Conservation (phyloP, 2,797 vertebrate species). For the Poeciliopsis paucimaculata region DNA sequence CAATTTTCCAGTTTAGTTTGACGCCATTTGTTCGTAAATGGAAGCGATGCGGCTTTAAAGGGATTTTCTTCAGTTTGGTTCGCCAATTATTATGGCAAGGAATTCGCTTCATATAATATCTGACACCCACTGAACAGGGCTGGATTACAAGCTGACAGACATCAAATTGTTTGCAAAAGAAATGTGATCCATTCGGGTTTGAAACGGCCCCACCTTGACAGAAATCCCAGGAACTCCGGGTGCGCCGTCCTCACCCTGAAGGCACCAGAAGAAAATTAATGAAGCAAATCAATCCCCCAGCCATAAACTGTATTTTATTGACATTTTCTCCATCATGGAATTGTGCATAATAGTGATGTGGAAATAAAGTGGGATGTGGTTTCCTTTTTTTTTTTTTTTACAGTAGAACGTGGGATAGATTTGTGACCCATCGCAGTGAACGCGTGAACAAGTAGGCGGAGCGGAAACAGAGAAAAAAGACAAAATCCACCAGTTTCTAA, state of each 20-base stretch:
- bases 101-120: neutral
- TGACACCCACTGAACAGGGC: neutral
- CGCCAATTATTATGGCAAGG: neutral
- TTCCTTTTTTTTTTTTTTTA: no score
- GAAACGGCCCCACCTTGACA: constrained; percentile 73
- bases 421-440: no score
- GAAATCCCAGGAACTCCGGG: constrained; percentile 73
- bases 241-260: constrained; percentile 79
- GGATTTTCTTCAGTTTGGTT: neutral
- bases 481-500: no score
- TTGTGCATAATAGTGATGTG: neutral
- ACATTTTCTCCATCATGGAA: neutral
- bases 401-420: neutral
- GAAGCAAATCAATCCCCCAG: neutral
- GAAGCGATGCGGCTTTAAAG: neutral
- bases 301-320: neutral
- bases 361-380: neutral
- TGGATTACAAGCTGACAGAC: neutral
- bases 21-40: neutral
- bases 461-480: no score
- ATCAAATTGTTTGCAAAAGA: neutral
- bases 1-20: neutral
- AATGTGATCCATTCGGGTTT: neutral
- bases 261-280: constrained; percentile 18
- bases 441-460: no score